Conservation (phyloP, 2,113 vertebrate species). For the Anoplopoma fimbria region DNA sequence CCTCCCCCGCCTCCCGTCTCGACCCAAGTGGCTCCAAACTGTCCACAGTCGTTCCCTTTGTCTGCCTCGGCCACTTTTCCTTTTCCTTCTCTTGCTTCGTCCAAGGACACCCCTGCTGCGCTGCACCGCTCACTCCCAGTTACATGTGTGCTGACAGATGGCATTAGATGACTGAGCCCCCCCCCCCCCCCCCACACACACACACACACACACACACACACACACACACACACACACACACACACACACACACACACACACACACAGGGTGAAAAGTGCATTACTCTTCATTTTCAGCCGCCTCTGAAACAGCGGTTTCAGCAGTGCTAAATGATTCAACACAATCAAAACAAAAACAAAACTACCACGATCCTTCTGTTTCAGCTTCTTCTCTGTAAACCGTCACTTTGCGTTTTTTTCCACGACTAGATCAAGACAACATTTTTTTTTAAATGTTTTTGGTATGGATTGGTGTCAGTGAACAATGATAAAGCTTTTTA, state of each 20-base stretch:
- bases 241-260: no score
- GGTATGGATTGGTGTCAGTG: neutral
- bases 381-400: neutral
- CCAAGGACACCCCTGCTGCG: slow-evolving; percentile 66
- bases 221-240: no score
- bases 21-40: slow-evolving; percentile 40
- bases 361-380: neutral
- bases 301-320: slow-evolving; percentile 29
- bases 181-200: slow-evolving; percentile 36
- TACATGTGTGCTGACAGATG: slow-evolving; percentile 66
- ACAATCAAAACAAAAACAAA: neutral
- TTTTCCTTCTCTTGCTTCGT: slow-evolving; percentile 38
- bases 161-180: slow-evolving; percentile 59
- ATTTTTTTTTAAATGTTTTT: neutral
- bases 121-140: slow-evolving; percentile 38
- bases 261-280: slow-evolving; percentile 51
- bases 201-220: no score
- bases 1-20: slow-evolving; percentile 66
- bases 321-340: slow-evolving; percentile 40
- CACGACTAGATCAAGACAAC: neutral
- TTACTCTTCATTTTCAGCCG: slow-evolving; percentile 73
- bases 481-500: neutral
- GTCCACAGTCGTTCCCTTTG: slow-evolving; percentile 47
- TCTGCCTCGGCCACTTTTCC: slow-evolving; percentile 49
- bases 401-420: neutral